Evolutionary conservation across 2,113 vertebrate genomes (phyloP).

Genomic region (Forbesichthys papilliferus): DNA sequence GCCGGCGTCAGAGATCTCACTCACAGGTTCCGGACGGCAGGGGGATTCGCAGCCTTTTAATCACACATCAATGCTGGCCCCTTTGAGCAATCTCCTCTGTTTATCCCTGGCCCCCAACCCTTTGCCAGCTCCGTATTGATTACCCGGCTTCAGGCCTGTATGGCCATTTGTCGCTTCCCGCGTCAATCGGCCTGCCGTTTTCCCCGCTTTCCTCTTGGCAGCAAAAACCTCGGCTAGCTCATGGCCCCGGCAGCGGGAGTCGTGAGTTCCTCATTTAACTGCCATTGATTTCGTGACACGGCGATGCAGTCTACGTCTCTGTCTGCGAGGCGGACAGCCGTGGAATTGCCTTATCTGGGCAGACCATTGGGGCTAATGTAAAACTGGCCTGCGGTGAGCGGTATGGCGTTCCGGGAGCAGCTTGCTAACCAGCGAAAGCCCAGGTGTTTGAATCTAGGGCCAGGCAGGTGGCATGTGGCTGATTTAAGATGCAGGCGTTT

Average conservation of each 20-base stretch:
- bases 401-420: no score
- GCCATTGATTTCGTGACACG: slow-evolving; percentile 65
- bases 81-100: slow-evolving; percentile 68
- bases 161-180: slow-evolving; percentile 35
- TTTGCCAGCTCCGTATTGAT: slow-evolving; percentile 64
- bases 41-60: slow-evolving; percentile 69
- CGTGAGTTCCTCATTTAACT: slow-evolving; percentile 69
- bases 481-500: no score
- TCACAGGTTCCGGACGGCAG: slow-evolving; percentile 59
- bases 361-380: neutral
- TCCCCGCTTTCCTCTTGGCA: neutral
- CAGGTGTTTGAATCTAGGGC: no score
- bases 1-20: slow-evolving; percentile 71
- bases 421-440: no score
- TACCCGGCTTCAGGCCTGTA: slow-evolving; percentile 40
- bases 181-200: slow-evolving; percentile 29
- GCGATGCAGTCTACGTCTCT: slow-evolving; percentile 47
- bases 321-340: slow-evolving; percentile 14
- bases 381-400: no score
- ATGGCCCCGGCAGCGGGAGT: neutral
- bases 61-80: slow-evolving; percentile 70
- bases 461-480: no score
- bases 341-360: slow-evolving; percentile 24
- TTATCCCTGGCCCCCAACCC: slow-evolving; percentile 54
- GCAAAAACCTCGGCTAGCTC: no score